Evolutionary conservation across 2,113 vertebrate species (phyloP), one percentile per base, ranked within the genome.

Genomic region (Cariama cristata): DNA sequence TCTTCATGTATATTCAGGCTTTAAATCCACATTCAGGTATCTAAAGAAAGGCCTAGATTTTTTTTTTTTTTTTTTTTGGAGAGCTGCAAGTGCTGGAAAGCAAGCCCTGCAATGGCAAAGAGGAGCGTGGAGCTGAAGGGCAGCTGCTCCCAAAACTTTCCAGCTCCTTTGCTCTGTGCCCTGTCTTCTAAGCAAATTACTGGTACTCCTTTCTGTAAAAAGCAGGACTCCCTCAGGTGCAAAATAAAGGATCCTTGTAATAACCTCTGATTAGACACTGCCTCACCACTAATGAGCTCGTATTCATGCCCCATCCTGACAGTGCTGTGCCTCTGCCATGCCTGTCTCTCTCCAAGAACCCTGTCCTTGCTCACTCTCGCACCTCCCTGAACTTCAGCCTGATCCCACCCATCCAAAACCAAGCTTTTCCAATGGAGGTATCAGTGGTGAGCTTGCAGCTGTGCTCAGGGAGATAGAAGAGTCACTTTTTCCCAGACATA

Each of bases 321-420:
- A 6, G 3, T 2, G 22, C 55, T 32, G n/a, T 11, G 27, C 27
- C 73, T 45, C 45, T 10, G 2, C 40, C 2, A 0, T 28, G 42
- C 28, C 71, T 23, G 17, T 45, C 21, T 79, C 66, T 60, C 88
- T 68, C 49, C 75, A 64, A 56, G 49, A 80, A 33, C 44, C 45
- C 58, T 14, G 40, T 83, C 79, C 88, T 66, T 67, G 26, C 68
- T 86, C 79, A 18, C 14, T 69, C 32, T 33, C 1, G 1, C 30
- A 35, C 30, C 32, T 68, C 52, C 35, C 28, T 47, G 68, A 49
- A 12, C 33, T 14, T 26, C 11, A 63, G 16, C 58, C 44, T 19
- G 14, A 73, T 24, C 76, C 63, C 49, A 50, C 14, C 14, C 21
- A 52, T 11, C 55, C 40, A 27, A 80, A 89, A 1, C 27, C 24